Evolutionary conservation across 1,140 invertebrate genomes (phyloP), one percentile per base, ranked within the genome.

Genomic region (Zaprionus nigranus): DNA sequence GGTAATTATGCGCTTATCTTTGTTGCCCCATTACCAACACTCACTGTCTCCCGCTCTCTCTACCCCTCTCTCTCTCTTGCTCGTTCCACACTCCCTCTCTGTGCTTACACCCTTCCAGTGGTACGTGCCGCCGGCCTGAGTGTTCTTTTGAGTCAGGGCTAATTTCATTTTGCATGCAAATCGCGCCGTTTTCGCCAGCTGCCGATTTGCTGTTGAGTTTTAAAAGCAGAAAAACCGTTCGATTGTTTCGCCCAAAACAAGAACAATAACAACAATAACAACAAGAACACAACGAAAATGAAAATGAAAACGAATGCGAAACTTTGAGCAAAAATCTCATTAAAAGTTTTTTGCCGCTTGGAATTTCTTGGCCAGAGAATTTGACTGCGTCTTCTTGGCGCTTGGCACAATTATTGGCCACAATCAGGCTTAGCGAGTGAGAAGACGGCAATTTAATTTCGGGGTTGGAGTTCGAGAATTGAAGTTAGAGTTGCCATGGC

Each of bases 91-190:
- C 5, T 40, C 5, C 9, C 5, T 13, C 20, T 17, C 22, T 17
- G 34, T 49, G n/a, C 20, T 20, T 12, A 11, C 46, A 51, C 20
- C 46, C 46, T 51, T 51, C 34, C 26, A 20, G n/a, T 57, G 6
- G 36, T 46, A 9, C 38, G 13, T 22, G 13, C 28, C 15, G 12
- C 12, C 26, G 24, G 24, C 7, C 17, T 0, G 4, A 30, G 69
- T 72, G 63, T 58, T 51, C 63, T 59, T 36, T 46, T 13, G 11
- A 24, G 61, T 58, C 51, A 4, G 36, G 62, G 71, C 64, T 90
- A 88, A 88, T 84, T 81, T 84, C 74, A 87, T 87, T 87, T 81
- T 24, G 75, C 84, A 87, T 87, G 84, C 84, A 87, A 87, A 87
- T 87, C 84, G 83, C 76, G 63, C 74, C 73, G 60, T 75, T 87